Evolutionary conservation across 2,888 invertebrate genomes (phyloP).

Genomic region (Branchipolynoe longqiensis): DNA sequence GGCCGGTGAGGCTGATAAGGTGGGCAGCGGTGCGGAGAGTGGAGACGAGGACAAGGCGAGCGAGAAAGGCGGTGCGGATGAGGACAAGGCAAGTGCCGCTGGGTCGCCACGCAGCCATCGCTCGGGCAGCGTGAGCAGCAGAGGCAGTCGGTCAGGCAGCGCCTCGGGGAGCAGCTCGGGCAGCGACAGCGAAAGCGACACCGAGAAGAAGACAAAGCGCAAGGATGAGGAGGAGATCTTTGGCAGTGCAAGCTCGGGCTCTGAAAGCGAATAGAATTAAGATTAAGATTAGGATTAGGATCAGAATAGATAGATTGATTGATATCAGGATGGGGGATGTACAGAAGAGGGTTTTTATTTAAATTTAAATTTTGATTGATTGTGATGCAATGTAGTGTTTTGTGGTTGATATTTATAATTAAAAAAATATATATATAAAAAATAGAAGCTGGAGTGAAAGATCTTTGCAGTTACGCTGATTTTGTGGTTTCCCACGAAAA

Average conservation of each 20-base stretch:
- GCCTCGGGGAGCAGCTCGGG: slow-evolving; percentile 63
- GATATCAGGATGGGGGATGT: no score
- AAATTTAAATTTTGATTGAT: no score
- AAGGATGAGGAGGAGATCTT: slow-evolving; percentile 76
- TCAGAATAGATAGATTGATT: no score
- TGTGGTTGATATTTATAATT: no score
- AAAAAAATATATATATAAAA: no score
- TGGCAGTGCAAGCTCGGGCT: slow-evolving; percentile 55
- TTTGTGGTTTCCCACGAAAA: no score
- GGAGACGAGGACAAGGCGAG: slow-evolving; percentile 48
- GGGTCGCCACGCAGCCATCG: slow-evolving; percentile 20
- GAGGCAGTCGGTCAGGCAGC: slow-evolving; percentile 45
- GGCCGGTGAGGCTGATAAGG: slow-evolving; percentile 55
- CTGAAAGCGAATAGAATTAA: slow-evolving; percentile 42
- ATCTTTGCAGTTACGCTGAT: no score
- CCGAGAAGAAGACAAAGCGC: slow-evolving; percentile 73
- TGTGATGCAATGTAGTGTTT: no score
- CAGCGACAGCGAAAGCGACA: slow-evolving; percentile 74
- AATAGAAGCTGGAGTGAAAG: no score
- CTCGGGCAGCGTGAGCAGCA: slow-evolving; percentile 46
- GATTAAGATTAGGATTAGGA: no score
- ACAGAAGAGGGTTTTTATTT: no score
- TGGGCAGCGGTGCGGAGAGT: slow-evolving; percentile 54
- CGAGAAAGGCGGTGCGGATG: slow-evolving; percentile 11
- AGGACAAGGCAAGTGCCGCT: neutral